Conservation (phyloP, 2,113 vertebrate genomes). For the Salminus brasiliensis region DNA sequence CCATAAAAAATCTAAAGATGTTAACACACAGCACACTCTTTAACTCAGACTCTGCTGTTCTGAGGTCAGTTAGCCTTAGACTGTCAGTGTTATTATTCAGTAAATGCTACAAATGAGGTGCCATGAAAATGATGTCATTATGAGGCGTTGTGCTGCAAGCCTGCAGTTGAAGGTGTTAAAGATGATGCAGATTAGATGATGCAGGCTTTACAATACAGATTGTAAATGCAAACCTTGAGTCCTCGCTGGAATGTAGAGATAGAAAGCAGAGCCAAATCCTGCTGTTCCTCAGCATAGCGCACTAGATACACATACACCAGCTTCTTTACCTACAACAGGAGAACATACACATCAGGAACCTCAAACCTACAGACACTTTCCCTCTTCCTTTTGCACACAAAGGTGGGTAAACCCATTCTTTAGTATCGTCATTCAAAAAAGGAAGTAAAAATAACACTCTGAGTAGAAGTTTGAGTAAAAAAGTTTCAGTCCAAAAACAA, state of each 20-base stretch:
- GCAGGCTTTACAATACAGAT: background rate
- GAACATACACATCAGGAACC: slow-evolving; percentile 5
- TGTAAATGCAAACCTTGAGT: slow-evolving; percentile 82
- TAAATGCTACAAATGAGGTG: too few species aligned
- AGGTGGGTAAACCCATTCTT: background rate
- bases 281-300: slow-evolving; percentile 95
- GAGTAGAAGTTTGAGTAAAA: background rate
- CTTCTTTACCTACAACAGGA: slow-evolving; percentile 87
- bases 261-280: slow-evolving; percentile 94
- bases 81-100: too few species aligned
- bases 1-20: background rate
- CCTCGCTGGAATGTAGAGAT: slow-evolving; percentile 98
- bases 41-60: background rate
- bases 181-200: too few species aligned
- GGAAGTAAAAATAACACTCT: background rate
- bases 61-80: background rate
- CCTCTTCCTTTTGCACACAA: background rate
- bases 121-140: too few species aligned
- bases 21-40: background rate
- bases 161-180: too few species aligned
- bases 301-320: slow-evolving; percentile 97
- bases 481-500: too few species aligned
- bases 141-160: background rate
- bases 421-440: background rate
- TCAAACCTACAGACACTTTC: background rate